phyloP scores from a whole-genome alignment of 2,797 vertebrate genomes.

The Syngnathus rostellatus region DNA sequence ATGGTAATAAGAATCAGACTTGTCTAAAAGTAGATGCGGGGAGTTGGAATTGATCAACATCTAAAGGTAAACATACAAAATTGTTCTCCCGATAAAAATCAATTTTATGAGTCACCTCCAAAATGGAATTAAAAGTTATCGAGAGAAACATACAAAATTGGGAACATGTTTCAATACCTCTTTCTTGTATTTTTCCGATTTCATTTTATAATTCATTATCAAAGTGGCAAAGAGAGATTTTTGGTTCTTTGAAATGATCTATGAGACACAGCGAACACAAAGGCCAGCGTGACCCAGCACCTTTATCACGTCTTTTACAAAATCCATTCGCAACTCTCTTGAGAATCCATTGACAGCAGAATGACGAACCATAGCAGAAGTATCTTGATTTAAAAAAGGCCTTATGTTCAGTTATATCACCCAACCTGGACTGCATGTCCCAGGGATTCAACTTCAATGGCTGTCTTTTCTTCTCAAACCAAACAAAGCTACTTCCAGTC shows the following conservation, averaged over 20 bases:
- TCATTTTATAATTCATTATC: slow-evolving; percentile 33
- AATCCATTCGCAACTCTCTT: slow-evolving; percentile 34
- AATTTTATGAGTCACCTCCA: slow-evolving; percentile 20
- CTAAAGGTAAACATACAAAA: too few relatives aligned
- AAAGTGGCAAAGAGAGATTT: slow-evolving; percentile 19
- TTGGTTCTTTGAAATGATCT: slow-evolving; percentile 35
- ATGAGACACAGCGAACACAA: slow-evolving; percentile 25
- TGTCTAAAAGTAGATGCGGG: neutral
- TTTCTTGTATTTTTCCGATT: slow-evolving; percentile 24
- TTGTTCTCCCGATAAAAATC: slow-evolving; percentile 11
- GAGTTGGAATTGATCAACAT: too few relatives aligned
- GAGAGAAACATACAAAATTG: slow-evolving; percentile 10
- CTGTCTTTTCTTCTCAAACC: neutral
- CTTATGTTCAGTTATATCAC: neutral
- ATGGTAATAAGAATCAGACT: slow-evolving; percentile 3
- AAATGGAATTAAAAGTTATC: slow-evolving; percentile 13
- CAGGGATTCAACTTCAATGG: slow-evolving; percentile 5
- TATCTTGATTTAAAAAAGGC: neutral
- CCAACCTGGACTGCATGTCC: neutral
- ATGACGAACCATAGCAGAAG: slow-evolving; percentile 12
- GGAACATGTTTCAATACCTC: slow-evolving; percentile 17
- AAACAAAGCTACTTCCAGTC: neutral
- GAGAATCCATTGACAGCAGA: slow-evolving; percentile 23
- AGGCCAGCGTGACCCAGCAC: slow-evolving; percentile 40
- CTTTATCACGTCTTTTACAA: slow-evolving; percentile 34